Evolutionary conservation across 1,140 invertebrate genomes (phyloP).

Genomic region (Drosophila mojavensis): DNA sequence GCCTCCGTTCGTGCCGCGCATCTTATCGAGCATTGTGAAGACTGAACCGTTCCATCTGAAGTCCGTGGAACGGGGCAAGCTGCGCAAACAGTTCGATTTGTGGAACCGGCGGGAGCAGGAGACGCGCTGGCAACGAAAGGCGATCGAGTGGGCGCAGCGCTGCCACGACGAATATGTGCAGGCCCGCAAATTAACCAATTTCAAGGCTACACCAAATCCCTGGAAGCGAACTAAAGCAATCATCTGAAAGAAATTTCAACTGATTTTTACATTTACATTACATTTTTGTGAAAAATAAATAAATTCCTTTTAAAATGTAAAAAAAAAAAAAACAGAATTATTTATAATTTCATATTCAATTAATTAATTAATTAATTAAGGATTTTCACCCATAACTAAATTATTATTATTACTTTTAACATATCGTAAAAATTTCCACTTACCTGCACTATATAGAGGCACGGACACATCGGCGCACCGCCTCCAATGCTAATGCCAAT

Average conservation of each 20-base stretch:
- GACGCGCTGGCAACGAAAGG: background rate
- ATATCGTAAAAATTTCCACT: too few species aligned
- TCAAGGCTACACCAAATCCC: conserved; percentile 58
- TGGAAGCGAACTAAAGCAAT: conserved; percentile 24
- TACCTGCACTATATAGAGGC: conserved; percentile 98
- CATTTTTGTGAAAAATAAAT: background rate
- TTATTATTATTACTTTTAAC: too few species aligned
- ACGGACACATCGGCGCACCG: conserved; percentile 97
- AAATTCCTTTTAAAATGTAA: too few species aligned
- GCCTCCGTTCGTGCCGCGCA: conserved; percentile 47
- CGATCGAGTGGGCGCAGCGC: background rate
- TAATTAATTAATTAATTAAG: too few species aligned
- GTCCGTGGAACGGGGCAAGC: conserved; percentile 26
- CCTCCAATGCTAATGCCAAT: conserved; percentile 99
- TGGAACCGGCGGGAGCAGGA: conserved; percentile 9
- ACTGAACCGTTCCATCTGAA: conserved; percentile 46
- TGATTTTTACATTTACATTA: too few species aligned
- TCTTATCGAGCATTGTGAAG: conserved; percentile 22
- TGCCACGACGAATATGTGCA: conserved; percentile 19
- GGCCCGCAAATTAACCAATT: conserved; percentile 45
- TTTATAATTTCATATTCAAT: too few species aligned
- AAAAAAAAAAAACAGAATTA: too few species aligned
- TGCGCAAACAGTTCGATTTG: conserved; percentile 39
- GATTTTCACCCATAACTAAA: too few species aligned
- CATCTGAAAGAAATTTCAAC: background rate